Evolutionary conservation across 2,888 invertebrate species (phyloP).

Genomic region (Peribatodes rhomboidaria): DNA sequence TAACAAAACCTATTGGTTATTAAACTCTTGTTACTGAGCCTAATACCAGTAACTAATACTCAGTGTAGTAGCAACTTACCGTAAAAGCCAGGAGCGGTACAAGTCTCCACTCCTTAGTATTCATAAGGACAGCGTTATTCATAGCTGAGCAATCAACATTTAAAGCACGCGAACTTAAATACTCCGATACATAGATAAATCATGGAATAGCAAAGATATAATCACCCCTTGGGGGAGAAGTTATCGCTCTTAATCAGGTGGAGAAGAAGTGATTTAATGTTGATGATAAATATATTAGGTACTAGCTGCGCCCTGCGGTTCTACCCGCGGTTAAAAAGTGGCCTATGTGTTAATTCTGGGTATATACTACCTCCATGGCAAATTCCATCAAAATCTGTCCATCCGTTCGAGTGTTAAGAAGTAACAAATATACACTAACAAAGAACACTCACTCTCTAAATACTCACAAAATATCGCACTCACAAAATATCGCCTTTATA

Average conservation of each 20-base stretch:
- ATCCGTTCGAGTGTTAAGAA: too few species aligned
- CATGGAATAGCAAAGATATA: conserved; percentile 32
- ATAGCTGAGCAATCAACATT: conserved; percentile 50
- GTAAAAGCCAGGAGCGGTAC: conserved; percentile 72
- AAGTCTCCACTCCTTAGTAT: conserved; percentile 70
- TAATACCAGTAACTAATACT: neutral
- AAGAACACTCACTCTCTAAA: too few species aligned
- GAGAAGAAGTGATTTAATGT: conserved; percentile 13
- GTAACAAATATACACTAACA: too few species aligned
- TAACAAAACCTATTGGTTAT: too few species aligned
- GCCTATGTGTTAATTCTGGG: too few species aligned
- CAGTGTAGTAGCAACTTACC: conserved; percentile 13
- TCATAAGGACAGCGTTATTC: conserved; percentile 71
- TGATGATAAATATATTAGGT: conserved; percentile 25
- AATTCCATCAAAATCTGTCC: too few species aligned
- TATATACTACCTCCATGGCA: too few species aligned
- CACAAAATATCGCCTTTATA: too few species aligned
- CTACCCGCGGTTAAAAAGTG: too few species aligned
- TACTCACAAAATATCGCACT: too few species aligned
- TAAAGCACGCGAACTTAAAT: conserved; percentile 44
- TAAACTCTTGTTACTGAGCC: neutral
- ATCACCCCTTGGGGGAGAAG: conserved; percentile 29
- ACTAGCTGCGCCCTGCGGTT: too few species aligned
- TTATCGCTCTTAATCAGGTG: conserved; percentile 30
- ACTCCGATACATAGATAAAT: conserved; percentile 38